Conservation (phyloP, 2,888 invertebrate genomes). For the Stenotaenia linearis region DNA sequence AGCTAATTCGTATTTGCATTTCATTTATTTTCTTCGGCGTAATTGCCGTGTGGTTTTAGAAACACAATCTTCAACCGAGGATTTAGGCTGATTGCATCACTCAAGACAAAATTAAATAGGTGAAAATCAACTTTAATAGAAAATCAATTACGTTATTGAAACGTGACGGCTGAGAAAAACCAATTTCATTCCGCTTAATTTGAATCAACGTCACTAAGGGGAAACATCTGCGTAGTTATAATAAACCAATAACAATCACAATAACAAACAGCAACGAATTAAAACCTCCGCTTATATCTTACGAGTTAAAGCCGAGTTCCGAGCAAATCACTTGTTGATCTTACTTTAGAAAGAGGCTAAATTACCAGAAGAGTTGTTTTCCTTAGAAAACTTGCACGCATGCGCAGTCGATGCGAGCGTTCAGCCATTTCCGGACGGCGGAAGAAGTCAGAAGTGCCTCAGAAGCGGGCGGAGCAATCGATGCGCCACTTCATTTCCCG, state of each 20-base stretch:
- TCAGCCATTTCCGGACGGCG: conserved; percentile 12
- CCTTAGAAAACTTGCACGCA: neutral
- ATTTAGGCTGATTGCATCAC: neutral
- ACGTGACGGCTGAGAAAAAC: neutral
- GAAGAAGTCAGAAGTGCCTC: neutral
- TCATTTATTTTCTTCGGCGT: neutral
- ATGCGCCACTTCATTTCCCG: conserved; percentile 21
- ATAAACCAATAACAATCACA: neutral
- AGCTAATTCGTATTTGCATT: neutral
- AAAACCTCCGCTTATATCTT: neutral
- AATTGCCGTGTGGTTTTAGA: neutral
- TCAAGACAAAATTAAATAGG: neutral
- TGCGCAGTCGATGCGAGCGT: neutral
- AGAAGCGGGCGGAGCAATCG: neutral
- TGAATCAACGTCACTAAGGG: neutral
- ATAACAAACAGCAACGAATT: neutral
- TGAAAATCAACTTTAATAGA: conserved; percentile 5
- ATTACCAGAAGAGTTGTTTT: neutral
- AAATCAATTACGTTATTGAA: conserved; percentile 11
- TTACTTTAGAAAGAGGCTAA: neutral
- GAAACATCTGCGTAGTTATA: neutral
- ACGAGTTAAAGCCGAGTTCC: neutral
- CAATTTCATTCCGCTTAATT: neutral
- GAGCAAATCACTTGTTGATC: neutral
- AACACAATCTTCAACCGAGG: neutral